Percentiles rank a stretch among this genome's conserved stretches.
Conservation (phyloP, 2,113 vertebrate species). For the Grus americana region DNA sequence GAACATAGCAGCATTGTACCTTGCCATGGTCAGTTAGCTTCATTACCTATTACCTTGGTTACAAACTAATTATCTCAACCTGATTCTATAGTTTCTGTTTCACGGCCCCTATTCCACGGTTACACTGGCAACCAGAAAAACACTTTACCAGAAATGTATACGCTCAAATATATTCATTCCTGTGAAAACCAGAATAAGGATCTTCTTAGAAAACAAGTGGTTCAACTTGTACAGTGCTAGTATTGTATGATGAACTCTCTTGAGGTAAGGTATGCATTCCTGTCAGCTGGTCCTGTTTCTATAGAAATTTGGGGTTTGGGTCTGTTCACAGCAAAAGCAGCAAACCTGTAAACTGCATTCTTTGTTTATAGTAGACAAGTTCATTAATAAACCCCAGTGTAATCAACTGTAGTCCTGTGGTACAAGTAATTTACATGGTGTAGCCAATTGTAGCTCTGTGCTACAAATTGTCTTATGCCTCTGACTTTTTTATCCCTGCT, state of each 20-base stretch:
- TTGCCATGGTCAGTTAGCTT: no score
- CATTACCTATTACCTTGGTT: no score
- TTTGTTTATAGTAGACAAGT: not conserved
- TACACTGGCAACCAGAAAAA: not conserved
- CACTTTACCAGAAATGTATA: not conserved
- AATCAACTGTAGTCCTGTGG: not conserved
- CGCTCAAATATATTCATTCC: not conserved
- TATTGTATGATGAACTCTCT: not conserved
- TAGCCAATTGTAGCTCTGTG: not conserved
- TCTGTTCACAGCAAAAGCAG: not conserved
- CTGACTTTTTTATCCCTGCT: not conserved
- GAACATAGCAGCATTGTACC: no score
- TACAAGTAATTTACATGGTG: not conserved
- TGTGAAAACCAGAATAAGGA: not conserved
- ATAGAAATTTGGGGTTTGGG: not conserved
- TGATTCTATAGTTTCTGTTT: no score
- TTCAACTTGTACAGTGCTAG: not conserved
- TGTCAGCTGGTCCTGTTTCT: not conserved
- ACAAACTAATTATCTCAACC: no score
- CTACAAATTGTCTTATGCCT: not conserved
- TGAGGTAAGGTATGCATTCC: not conserved
- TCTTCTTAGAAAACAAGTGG: not conserved
- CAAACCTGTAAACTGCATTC: not conserved
- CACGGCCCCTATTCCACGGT: no score
- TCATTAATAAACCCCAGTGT: not conserved